phyloP scores from a whole-genome alignment of 2,888 invertebrate species.

The Anthrax anthrax region DNA sequence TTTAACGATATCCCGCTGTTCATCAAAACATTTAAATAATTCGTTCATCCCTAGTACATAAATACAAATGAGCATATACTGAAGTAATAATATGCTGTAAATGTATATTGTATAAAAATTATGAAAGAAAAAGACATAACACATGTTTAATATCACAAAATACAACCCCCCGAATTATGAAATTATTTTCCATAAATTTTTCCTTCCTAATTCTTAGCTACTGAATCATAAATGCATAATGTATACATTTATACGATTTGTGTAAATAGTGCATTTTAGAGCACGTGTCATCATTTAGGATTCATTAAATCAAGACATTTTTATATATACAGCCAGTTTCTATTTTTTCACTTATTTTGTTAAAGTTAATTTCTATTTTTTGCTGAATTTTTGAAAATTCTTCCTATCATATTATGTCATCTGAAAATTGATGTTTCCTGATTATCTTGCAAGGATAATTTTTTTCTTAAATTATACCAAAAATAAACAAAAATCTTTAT shows the following conservation, averaged over 20 bases:
- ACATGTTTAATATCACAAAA: constrained; percentile 7
- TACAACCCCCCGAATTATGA: constrained; percentile 33
- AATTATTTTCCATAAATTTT: constrained; percentile 34
- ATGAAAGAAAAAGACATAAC: not conserved
- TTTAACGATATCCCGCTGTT: not conserved
- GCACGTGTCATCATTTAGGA: constrained; percentile 34
- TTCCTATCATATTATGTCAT: too few species aligned
- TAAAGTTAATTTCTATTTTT: too few species aligned
- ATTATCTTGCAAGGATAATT: too few species aligned
- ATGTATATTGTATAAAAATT: not conserved
- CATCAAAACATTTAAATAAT: constrained; percentile 4
- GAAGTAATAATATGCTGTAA: not conserved
- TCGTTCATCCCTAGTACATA: not conserved
- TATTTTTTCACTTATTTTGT: too few species aligned
- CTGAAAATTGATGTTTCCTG: constrained; percentile 4
- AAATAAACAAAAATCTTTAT: too few species aligned
- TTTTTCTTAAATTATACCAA: too few species aligned
- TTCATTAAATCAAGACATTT: constrained; percentile 20
- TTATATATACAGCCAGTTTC: too few species aligned
- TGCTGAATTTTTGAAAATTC: too few species aligned
- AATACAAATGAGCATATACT: too few species aligned
- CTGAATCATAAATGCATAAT: too few species aligned
- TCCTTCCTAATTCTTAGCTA: constrained; percentile 6
- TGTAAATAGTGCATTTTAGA: too few species aligned
- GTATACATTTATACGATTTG: too few species aligned